These are phyloP conservation scores for Cybosia mesomella DNA, from an alignment of 2,888 invertebrate genomes.

Conservation along the genomic window DNA sequence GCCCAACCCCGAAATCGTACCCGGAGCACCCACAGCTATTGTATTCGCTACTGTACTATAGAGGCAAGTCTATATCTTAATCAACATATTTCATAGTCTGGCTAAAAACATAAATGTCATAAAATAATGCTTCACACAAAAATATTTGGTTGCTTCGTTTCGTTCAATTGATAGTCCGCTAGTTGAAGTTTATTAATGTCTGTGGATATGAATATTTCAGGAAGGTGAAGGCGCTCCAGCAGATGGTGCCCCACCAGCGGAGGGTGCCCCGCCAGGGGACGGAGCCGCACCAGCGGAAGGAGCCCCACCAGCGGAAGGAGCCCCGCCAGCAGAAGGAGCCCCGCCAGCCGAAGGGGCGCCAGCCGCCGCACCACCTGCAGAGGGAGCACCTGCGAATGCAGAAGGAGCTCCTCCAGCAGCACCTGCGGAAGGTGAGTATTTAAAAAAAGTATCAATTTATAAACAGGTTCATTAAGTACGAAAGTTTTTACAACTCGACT, in stretches of 20 bases:
- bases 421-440: conserved; percentile 39
- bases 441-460: too few relatives aligned
- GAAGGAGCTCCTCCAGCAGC: conserved; percentile 12
- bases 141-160: conserved; percentile 23
- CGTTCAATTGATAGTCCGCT: background rate
- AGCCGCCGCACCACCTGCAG: conserved; percentile 46
- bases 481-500: background rate
- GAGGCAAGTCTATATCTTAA: background rate
- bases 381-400: conserved; percentile 45
- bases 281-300: conserved; percentile 51
- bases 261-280: conserved; percentile 50
- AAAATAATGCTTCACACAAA: conserved; percentile 5
- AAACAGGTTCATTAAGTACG: too few relatives aligned
- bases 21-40: background rate
- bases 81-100: background rate
- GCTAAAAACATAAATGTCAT: background rate
- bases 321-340: conserved; percentile 55
- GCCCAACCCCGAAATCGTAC: background rate
- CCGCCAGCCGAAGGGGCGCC: conserved; percentile 54
- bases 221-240: conserved; percentile 51
- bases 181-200: background rate
- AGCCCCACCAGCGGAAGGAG: conserved; percentile 47
- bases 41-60: background rate
- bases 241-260: conserved; percentile 39
- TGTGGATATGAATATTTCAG: conserved; percentile 20